Percentiles rank a stretch among this genome's conserved stretches.
These are phyloP conservation scores for Lapara coniferarum DNA, from an alignment of 2,888 invertebrate species.

Conservation along the genomic window DNA sequence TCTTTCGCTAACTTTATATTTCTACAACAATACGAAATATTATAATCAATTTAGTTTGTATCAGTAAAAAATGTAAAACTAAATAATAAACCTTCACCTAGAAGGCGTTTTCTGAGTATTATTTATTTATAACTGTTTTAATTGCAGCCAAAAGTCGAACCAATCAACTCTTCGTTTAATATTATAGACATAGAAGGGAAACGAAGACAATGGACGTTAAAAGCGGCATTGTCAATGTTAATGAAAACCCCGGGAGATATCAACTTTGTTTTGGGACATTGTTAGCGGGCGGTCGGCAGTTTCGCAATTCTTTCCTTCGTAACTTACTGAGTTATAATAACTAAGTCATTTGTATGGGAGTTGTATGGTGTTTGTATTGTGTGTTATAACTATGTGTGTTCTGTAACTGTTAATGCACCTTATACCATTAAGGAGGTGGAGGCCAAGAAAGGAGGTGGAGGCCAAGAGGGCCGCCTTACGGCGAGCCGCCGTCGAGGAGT, in stretches of 20 bases:
- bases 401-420: not conserved
- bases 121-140: not conserved
- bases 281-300: conserved; percentile 24
- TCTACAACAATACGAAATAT: no score
- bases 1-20: no score
- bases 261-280: conserved; percentile 31
- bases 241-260: conserved; percentile 31
- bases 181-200: conserved; percentile 23
- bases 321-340: conserved; percentile 24
- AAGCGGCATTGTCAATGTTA: conserved; percentile 33
- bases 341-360: not conserved
- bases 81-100: no score
- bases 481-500: no score
- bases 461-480: no score
- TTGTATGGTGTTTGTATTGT: not conserved
- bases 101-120: no score
- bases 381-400: not conserved
- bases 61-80: no score
- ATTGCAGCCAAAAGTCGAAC: conserved; percentile 27
- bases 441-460: no score
- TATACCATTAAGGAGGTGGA: no score
- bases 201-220: conserved; percentile 30
- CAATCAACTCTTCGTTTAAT: conserved; percentile 25
- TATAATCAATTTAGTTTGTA: no score
- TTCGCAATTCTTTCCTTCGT: conserved; percentile 18